Evolutionary conservation across 2,113 vertebrate genomes (phyloP).

Genomic region (Toxostoma redivivum): DNA sequence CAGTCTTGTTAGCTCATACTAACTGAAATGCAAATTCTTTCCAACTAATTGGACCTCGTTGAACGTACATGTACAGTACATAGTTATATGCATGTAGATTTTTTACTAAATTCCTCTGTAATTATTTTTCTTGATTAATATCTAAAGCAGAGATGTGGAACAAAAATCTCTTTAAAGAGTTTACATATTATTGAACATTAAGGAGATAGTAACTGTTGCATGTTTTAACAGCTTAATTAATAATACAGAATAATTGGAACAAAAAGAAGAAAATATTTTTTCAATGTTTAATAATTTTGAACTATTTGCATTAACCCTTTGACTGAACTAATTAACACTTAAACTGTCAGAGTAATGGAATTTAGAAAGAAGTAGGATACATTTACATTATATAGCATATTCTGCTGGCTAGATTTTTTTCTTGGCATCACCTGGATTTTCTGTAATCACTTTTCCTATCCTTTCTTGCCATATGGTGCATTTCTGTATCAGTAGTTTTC

Average conservation of each 20-base stretch:
- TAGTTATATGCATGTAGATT: conserved; percentile 69
- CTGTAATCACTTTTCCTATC: neutral
- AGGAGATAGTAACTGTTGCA: conserved; percentile 56
- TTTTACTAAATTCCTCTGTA: conserved; percentile 64
- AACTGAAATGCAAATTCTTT: conserved; percentile 80
- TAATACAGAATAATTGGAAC: conserved; percentile 45
- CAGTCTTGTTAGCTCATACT: conserved; percentile 78
- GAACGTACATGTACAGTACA: conserved; percentile 70
- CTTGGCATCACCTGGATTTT: neutral
- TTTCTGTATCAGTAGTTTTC: neutral
- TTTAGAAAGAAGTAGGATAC: neutral
- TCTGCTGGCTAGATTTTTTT: neutral
- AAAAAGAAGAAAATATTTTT: conserved; percentile 45
- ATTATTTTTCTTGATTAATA: conserved; percentile 75
- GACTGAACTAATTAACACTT: neutral
- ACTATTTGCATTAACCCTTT: conserved; percentile 46
- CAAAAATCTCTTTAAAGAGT: conserved; percentile 58
- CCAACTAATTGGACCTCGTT: conserved; percentile 77
- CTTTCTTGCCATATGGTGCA: neutral
- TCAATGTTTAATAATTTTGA: conserved; percentile 30
- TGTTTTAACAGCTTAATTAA: conserved; percentile 60
- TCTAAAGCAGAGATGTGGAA: conserved; percentile 54
- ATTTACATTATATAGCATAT: neutral
- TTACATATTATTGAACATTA: conserved; percentile 63
- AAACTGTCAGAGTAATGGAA: neutral